phyloP scores from a whole-genome alignment of 2,888 invertebrate genomes.

The Deilephila elpenor region DNA sequence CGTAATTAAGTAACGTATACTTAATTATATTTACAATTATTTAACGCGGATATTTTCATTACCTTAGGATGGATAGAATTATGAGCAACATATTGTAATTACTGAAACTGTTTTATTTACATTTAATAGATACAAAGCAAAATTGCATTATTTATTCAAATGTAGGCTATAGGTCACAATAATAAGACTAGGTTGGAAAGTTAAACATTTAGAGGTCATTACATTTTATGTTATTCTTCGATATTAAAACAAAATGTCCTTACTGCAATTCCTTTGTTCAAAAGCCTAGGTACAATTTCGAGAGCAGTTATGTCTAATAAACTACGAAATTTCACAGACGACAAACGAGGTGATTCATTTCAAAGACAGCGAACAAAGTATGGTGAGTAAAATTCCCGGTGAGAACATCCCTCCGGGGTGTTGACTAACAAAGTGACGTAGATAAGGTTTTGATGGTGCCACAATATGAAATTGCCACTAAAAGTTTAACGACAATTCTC shows the following conservation, averaged over 20 bases:
- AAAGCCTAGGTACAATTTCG: not conserved
- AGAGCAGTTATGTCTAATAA: not conserved
- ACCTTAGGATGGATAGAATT: no score
- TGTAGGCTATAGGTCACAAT: no score
- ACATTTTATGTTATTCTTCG: no score
- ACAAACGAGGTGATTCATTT: not conserved
- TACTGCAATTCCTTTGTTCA: not conserved
- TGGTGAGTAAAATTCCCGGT: conserved; percentile 40
- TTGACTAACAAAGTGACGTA: conserved; percentile 51
- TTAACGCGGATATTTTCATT: no score
- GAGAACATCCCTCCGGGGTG: conserved; percentile 32
- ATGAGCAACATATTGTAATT: no score
- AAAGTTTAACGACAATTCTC: conserved; percentile 62
- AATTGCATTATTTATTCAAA: no score
- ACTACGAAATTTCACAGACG: not conserved
- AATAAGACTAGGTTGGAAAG: no score
- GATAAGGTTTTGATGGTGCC: conserved; percentile 59
- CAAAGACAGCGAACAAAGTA: conserved; percentile 4
- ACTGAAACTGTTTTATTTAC: no score
- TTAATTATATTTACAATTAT: not conserved
- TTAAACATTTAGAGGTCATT: no score
- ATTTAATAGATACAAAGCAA: no score
- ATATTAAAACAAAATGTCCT: no score
- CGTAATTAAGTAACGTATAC: not conserved
- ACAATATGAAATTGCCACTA: conserved; percentile 60